A percentile compares a stretch with the other conserved stretches of the same genome.
Evolutionary conservation across 2,113 vertebrate species (phyloP).

Genomic region (Gulo gulo): DNA sequence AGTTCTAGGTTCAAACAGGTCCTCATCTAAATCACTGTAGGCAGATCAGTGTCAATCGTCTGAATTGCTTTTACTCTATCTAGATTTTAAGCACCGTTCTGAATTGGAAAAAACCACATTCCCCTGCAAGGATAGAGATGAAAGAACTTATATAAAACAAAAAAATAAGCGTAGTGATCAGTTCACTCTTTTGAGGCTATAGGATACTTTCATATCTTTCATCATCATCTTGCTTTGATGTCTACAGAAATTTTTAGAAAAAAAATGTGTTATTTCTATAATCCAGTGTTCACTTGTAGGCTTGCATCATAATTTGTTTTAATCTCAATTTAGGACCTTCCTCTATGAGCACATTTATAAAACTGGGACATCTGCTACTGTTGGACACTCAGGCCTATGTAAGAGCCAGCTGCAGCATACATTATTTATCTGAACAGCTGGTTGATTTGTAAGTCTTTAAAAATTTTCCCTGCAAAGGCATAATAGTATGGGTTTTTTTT

Average conservation of each 20-base stretch:
- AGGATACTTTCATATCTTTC: neutral
- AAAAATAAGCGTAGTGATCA: neutral
- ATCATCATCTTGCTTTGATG: neutral
- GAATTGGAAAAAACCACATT: neutral
- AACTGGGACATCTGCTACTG: slow-evolving; percentile 65
- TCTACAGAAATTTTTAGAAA: slow-evolving; percentile 31
- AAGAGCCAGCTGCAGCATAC: slow-evolving; percentile 66
- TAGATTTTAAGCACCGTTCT: neutral
- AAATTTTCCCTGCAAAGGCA: slow-evolving; percentile 23
- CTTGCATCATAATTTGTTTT: slow-evolving; percentile 42
- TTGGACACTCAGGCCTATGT: slow-evolving; percentile 40
- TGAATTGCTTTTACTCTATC: neutral
- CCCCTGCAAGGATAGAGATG: neutral
- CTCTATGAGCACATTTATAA: slow-evolving; percentile 57
- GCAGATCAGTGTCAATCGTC: neutral
- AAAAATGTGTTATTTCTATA: slow-evolving; percentile 26
- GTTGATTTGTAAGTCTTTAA: slow-evolving; percentile 57
- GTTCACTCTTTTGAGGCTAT: neutral
- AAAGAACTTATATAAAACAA: slow-evolving; percentile 32
- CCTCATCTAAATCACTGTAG: neutral
- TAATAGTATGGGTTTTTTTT: neutral
- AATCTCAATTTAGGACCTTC: slow-evolving; percentile 40
- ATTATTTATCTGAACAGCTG: slow-evolving; percentile 74
- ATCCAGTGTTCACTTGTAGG: slow-evolving; percentile 4
- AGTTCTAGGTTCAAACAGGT: neutral